Evolutionary conservation across 2,888 invertebrate species (phyloP).

Genomic region (Augiades crinisus): DNA sequence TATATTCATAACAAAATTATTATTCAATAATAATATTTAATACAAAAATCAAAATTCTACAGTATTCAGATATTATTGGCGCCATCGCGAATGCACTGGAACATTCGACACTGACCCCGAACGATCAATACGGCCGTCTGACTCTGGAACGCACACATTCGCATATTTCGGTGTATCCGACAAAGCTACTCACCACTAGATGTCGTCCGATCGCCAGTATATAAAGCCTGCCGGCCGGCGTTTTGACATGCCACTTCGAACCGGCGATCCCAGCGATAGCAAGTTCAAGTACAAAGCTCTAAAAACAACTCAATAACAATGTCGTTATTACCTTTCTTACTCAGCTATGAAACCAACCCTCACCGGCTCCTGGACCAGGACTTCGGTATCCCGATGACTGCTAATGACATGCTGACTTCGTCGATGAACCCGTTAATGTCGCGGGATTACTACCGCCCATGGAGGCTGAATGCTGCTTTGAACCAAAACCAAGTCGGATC

Average conservation of each 20-base stretch:
- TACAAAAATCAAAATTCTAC: too few relatives aligned
- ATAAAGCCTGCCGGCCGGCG: constrained; percentile 43
- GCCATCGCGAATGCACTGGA: constrained; percentile 4
- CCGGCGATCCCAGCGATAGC: constrained; percentile 31
- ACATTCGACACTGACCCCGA: constrained; percentile 17
- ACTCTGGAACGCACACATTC: constrained; percentile 12
- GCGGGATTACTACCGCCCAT: constrained; percentile 55
- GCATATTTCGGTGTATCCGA: not conserved
- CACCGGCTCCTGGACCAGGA: constrained; percentile 63
- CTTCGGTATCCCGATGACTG: constrained; percentile 63
- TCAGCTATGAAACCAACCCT: constrained; percentile 45
- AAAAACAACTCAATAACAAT: constrained; percentile 32
- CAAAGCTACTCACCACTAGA: constrained; percentile 41
- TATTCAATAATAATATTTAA: too few relatives aligned
- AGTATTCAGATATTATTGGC: too few relatives aligned
- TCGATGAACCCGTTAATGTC: constrained; percentile 45
- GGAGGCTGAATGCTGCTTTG: constrained; percentile 54
- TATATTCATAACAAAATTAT: too few relatives aligned
- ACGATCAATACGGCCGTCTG: constrained; percentile 15
- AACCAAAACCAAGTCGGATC: constrained; percentile 68
- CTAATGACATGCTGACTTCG: constrained; percentile 61
- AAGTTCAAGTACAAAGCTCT: too few relatives aligned
- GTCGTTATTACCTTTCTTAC: constrained; percentile 48
- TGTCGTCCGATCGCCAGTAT: constrained; percentile 43
- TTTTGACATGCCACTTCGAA: constrained; percentile 33